phyloP scores from a whole-genome alignment of 2,113 vertebrate genomes.

The Callocephalon fimbriatum region DNA sequence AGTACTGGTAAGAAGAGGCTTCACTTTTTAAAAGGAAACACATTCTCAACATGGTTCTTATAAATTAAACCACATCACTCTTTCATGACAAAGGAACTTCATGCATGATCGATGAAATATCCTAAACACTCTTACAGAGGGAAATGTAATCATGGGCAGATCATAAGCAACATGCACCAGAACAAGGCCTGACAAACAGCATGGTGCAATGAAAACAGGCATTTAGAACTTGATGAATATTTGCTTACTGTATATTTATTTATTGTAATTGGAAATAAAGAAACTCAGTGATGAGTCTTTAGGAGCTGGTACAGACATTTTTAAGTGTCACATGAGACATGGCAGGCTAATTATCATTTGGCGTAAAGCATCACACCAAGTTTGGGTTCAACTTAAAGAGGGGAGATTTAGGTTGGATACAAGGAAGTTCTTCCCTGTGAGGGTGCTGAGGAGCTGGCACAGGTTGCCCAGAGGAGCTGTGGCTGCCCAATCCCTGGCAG shows the following conservation, averaged over 20 bases:
- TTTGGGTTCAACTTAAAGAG: background rate
- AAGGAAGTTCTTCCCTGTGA: background rate
- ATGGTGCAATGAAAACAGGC: background rate
- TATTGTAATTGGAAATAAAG: background rate
- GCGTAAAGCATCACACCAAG: background rate
- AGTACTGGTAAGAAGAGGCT: conserved; percentile 15
- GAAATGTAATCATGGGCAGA: background rate
- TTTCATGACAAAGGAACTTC: conserved; percentile 25
- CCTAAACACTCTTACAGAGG: conserved; percentile 2
- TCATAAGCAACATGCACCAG: background rate
- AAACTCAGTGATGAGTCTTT: background rate
- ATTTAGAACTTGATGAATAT: background rate
- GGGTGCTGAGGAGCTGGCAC: background rate
- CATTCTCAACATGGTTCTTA: conserved; percentile 31
- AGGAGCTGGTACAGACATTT: background rate
- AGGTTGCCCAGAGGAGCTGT: background rate
- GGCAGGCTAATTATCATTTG: background rate
- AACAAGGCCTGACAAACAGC: conserved; percentile 36
- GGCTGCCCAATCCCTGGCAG: background rate
- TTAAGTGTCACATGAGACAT: background rate
- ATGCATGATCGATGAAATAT: conserved; percentile 51
- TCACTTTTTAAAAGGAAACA: conserved; percentile 68
- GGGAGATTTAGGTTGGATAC: background rate
- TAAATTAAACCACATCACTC: conserved; percentile 58
- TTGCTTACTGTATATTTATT: background rate